These are phyloP conservation scores for Drosophila biarmipes DNA, from an alignment of 1,140 invertebrate species.

Conservation along the genomic window DNA sequence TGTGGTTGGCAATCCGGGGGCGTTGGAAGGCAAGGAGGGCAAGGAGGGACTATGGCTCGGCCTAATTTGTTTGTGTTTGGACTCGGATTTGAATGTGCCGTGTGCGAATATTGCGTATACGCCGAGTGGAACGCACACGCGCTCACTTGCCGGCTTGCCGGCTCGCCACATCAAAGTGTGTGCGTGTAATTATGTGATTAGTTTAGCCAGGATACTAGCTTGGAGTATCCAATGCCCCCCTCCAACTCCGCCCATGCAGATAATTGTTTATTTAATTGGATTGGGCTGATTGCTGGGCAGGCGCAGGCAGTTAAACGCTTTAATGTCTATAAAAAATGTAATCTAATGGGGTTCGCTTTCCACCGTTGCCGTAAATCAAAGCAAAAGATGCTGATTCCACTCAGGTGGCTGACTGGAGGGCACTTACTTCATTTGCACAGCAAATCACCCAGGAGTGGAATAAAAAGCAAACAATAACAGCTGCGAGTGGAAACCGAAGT, in stretches of 20 bases:
- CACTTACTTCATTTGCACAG: slow-evolving; percentile 68
- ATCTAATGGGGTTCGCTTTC: background rate
- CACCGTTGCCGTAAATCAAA: background rate
- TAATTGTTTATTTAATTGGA: slow-evolving; percentile 64
- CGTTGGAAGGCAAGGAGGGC: too few relatives aligned
- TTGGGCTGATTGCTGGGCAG: slow-evolving; percentile 43
- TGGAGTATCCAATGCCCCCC: background rate
- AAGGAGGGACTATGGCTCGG: background rate
- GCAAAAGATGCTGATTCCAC: background rate
- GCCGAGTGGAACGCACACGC: slow-evolving; percentile 8
- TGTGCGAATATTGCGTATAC: slow-evolving; percentile 35
- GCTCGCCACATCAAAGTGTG: slow-evolving; percentile 53
- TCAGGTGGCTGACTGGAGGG: slow-evolving; percentile 32
- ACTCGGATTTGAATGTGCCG: slow-evolving; percentile 52
- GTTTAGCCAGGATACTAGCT: slow-evolving; percentile 42
- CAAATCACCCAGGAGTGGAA: slow-evolving; percentile 49
- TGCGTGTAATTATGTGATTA: slow-evolving; percentile 67
- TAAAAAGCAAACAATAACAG: slow-evolving; percentile 41
- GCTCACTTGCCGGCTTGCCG: slow-evolving; percentile 23
- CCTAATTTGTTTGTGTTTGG: slow-evolving; percentile 57
- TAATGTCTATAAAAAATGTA: slow-evolving; percentile 33
- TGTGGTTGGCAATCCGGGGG: slow-evolving; percentile 25
- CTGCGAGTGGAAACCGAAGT: slow-evolving; percentile 25
- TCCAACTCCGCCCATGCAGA: slow-evolving; percentile 21
- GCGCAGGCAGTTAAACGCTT: slow-evolving; percentile 32